Base-by-base conservation (phyloP, 2,888 invertebrate species). In the Holacanthella duospinosa region DNA sequence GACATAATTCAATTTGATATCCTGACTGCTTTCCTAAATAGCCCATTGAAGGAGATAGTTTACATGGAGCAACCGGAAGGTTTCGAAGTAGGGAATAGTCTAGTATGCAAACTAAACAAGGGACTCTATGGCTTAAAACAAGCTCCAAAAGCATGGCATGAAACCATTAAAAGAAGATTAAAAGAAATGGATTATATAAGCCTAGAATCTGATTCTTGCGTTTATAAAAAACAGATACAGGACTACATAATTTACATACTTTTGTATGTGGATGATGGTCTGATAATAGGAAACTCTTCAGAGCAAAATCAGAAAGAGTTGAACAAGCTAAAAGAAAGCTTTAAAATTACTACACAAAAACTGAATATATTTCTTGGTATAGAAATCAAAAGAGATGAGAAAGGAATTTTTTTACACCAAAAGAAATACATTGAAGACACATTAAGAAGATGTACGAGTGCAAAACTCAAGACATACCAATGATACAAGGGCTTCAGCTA, bases 31-130 rank as follows among this genome's bases (percentile, higher is more conserved):
- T 73, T 71, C 57, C 27, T 57, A 9, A 28, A 62, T 27, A 53
- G 57, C 2, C 16, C 28, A 2, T 25, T 62, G 21, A 29, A 70
- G 24, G 69, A 71, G 43, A 54, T 66, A 6, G n/a, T n/a, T n/a
- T 69, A 66, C 55, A 67, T 70, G 63, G 48, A 65, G 12, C 70
- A 68, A 63, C 70, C 72, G 48, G 64, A 65, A 43, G 70, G 68
- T 3, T 71, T 48, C n/a, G 27, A 1, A 12, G 25, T 25, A 3
- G 48, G 48, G 2, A 6, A 16, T 19, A 48, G 48, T 16, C 59
- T 59, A 2, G 48, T 59, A 1, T 59, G 48, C 28, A 59, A 59
- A 59, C 16, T 59, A 2, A 1, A 48, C 27, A 59, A 59, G 21
- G 21, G 48, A 1, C 19, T 26, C 4, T 59, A 59, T 27, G 48